Evolutionary conservation across 2,797 vertebrate genomes (phyloP).

Genomic region (Glossophaga mutica): DNA sequence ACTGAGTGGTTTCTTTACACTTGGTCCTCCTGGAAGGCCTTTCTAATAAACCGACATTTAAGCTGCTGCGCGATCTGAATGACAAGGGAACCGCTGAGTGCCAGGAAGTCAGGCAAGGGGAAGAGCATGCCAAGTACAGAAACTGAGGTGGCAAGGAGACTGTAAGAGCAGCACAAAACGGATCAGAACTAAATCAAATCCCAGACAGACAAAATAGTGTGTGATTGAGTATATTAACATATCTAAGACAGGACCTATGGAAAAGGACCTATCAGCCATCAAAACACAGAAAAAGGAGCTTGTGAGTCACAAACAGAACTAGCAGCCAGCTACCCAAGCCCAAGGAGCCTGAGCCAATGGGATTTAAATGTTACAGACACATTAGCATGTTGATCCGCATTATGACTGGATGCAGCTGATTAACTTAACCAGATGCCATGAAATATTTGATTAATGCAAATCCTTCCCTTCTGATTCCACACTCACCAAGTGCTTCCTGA

Average conservation of each 20-base stretch:
- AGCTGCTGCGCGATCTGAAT: neutral
- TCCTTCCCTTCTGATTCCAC: neutral
- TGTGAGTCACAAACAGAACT: neutral
- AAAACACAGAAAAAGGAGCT: neutral
- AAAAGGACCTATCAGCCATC: neutral
- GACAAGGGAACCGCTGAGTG: neutral
- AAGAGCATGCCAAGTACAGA: neutral
- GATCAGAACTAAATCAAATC: neutral
- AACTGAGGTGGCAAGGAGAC: neutral
- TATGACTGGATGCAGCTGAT: neutral
- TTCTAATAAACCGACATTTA: neutral
- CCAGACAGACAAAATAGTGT: neutral
- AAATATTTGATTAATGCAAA: conserved; percentile 33
- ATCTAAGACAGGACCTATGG: neutral
- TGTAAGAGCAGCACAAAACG: neutral
- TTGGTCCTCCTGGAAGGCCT: neutral
- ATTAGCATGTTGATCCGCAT: neutral
- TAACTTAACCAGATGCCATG: conserved; percentile 12
- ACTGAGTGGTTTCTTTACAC: neutral
- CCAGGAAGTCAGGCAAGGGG: neutral
- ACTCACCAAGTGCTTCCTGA: neutral
- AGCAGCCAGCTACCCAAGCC: neutral
- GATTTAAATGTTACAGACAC: neutral
- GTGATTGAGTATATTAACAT: neutral
- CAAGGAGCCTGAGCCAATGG: neutral